Conservation (phyloP, 2,113 vertebrate genomes). For the Caretta caretta region DNA sequence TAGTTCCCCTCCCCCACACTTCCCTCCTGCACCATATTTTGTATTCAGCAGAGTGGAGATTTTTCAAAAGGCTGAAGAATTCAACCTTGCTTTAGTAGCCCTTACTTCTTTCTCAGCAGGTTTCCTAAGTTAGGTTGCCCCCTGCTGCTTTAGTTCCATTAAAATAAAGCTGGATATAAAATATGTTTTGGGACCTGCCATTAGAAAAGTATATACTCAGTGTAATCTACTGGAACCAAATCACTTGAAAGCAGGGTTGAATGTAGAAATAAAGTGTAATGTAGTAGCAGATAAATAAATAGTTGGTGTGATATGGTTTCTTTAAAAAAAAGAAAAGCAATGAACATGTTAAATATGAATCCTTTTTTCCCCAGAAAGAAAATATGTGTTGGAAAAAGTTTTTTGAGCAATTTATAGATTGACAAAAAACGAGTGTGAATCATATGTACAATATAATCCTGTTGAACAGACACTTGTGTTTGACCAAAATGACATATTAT, state of each 20-base stretch:
- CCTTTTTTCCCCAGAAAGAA: background rate
- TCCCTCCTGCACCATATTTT: conserved; percentile 8
- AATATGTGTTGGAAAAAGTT: background rate
- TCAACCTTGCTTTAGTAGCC: conserved; percentile 21
- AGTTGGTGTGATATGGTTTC: background rate
- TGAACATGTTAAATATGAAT: rapidly evolving
- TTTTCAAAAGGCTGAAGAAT: conserved; percentile 6
- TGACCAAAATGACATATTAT: background rate
- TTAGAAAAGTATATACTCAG: background rate
- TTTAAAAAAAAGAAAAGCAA: background rate
- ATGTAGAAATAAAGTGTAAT: background rate
- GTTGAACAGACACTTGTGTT: background rate
- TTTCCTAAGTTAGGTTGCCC: conserved; percentile 75
- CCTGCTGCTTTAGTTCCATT: conserved; percentile 75
- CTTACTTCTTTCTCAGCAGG: conserved; percentile 19
- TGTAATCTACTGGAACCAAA: background rate
- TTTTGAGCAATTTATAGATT: background rate
- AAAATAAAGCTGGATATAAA: conserved; percentile 33
- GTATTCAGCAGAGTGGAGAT: conserved; percentile 40
- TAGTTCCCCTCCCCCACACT: background rate
- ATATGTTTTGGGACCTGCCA: conserved; percentile 10
- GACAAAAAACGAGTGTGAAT: background rate
- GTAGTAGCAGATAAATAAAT: background rate
- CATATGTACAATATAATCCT: rapidly evolving
- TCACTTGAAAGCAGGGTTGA: background rate